Evolutionary conservation across 35 echinoderm and acorn worm genomes (phyloP).

Genomic region (Apostichopus californicus): DNA sequence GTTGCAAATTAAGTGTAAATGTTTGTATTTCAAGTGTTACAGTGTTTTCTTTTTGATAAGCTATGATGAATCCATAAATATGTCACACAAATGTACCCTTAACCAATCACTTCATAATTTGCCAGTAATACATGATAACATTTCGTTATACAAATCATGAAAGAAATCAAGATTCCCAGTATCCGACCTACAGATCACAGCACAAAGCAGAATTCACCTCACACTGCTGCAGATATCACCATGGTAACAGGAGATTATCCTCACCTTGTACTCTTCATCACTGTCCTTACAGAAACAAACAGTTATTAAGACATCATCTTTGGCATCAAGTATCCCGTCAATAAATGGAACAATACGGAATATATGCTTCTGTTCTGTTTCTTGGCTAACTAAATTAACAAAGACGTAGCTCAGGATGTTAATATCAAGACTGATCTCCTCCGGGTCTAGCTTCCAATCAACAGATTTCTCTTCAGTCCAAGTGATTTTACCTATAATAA

Average conservation of each 20-base stretch:
- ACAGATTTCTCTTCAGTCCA: conserved; percentile 28
- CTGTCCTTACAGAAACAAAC: conserved; percentile 33
- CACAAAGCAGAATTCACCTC: no score
- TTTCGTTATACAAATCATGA: no score
- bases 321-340: conserved; percentile 5
- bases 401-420: conserved; percentile 11
- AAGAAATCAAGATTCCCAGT: no score
- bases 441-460: not conserved
- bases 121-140: no score
- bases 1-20: no score
- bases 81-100: no score
- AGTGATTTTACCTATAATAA: not conserved
- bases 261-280: conserved; percentile 24
- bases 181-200: no score
- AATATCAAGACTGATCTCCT: conserved; percentile 20
- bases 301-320: conserved; percentile 22
- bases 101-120: no score
- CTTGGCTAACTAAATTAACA: conserved; percentile 1
- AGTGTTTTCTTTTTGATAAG: no score
- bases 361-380: conserved; percentile 4
- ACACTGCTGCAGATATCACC: no score
- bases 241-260: not conserved
- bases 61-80: no score
- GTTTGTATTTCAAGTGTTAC: no score
- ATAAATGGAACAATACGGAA: conserved; percentile 19